A percentile compares a stretch with the other conserved stretches of the same genome.
phyloP scores from a whole-genome alignment of 2,888 invertebrate genomes.

The Tipula unca region DNA sequence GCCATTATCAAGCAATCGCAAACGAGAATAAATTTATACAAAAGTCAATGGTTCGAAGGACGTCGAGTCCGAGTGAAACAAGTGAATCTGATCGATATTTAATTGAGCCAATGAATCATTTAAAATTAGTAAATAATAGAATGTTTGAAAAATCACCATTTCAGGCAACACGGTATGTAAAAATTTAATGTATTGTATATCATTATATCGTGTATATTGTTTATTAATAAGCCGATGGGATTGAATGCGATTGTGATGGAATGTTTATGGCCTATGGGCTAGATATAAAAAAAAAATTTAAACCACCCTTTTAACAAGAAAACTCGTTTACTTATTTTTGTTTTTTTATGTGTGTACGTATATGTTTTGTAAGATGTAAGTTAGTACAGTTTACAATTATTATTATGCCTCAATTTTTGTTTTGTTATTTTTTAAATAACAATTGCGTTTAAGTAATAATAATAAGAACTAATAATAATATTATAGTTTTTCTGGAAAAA shows the following conservation, averaged over 20 bases:
- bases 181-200: neutral
- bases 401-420: neutral
- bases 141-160: slow-evolving; percentile 17
- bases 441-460: neutral
- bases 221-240: neutral
- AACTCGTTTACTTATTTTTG: neutral
- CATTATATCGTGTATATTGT: slow-evolving; percentile 8
- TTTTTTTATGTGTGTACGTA: neutral
- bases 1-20: slow-evolving; percentile 16
- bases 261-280: slow-evolving; percentile 4
- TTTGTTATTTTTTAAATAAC: neutral
- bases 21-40: neutral
- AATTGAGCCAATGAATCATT: slow-evolving; percentile 31
- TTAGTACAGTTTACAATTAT: neutral
- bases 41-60: slow-evolving; percentile 30
- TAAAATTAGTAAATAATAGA: neutral
- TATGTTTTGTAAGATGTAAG: neutral
- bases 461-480: neutral
- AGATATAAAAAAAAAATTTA: neutral
- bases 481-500: neutral
- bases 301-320: slow-evolving; percentile 14
- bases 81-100: slow-evolving; percentile 42
- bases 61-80: slow-evolving; percentile 42
- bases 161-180: neutral
- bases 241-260: neutral